Base-by-base conservation (phyloP, 2,888 invertebrate species). In the Mylabris sibirica region DNA sequence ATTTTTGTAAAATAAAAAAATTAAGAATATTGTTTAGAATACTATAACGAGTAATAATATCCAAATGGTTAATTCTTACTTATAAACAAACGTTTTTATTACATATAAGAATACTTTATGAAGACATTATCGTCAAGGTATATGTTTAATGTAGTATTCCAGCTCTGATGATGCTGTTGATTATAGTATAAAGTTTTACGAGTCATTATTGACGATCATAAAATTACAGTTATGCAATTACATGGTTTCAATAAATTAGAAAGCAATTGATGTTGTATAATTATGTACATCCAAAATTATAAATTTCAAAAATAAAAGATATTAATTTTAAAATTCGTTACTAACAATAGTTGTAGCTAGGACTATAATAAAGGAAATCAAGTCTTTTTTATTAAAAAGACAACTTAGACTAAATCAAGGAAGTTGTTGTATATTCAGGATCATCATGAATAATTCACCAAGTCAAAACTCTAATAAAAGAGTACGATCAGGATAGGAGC, bases 141-240 rank as follows among this genome's bases (percentile, higher is more conserved):
- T 8, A 53, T 53, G 49, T 53, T 22, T 53, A 22, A 53, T 53
- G 9, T 53, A 22, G 22, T 49, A 9, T 22, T 53, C 49, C 11
- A 53, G 20, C 20, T 8, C 9, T 49, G 20, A 53, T 53, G 49
- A 22, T 53, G 49, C 9, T 53, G 22, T 22, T 53, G 49, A 53
- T 53, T 20, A 53, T 53, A 20, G 11, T 53, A 22, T 22, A 53
- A 53, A 53, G 11, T 53, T 53, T 53, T 22, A 53, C 49, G 22
- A 53, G 49, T 53, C 49, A 53, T 53, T 53, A 53, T 53, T 53
- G 22, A 11, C 49, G 49, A 22, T 11, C 49, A 53, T 53, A 53
- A 53, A 53, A 11, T 53, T 53, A 53, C 49, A 53, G 49, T 53
- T 53, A 53, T 53, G 49, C 49, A 53, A 53, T 53, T 53, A 53